Conservation (phyloP, 2,888 invertebrate genomes). For the Saturnia japonica region DNA sequence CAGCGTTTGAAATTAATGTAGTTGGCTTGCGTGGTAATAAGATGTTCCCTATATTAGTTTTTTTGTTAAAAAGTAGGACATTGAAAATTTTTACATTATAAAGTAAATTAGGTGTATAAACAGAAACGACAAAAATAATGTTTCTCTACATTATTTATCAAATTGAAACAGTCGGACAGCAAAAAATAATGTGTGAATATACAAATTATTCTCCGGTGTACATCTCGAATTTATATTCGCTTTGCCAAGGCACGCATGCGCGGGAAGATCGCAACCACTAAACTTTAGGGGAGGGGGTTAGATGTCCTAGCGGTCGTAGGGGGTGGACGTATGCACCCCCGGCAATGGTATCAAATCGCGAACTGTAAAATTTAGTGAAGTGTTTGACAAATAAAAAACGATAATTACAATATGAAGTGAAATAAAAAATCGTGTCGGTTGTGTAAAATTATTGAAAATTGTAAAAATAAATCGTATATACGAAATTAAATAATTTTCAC, state of each 20-base stretch:
- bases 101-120: too few species aligned
- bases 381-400: neutral
- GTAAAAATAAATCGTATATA: neutral
- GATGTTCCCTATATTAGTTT: too few species aligned
- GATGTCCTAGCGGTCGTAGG: slow-evolving; percentile 23
- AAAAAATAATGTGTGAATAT: slow-evolving; percentile 25
- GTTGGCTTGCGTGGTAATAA: too few species aligned
- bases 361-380: slow-evolving; percentile 19
- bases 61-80: too few species aligned
- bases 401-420: neutral
- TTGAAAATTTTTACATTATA: too few species aligned
- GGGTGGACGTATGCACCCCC: slow-evolving; percentile 20
- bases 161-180: neutral
- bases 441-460: neutral
- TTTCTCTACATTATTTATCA: too few species aligned
- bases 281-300: slow-evolving; percentile 30
- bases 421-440: neutral
- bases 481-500: neutral
- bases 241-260: slow-evolving; percentile 29
- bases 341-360: slow-evolving; percentile 16
- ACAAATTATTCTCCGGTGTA: slow-evolving; percentile 33
- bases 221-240: slow-evolving; percentile 33
- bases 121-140: too few species aligned
- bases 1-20: too few species aligned
- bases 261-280: neutral